These are phyloP conservation scores for Azorinus chamasolen DNA, from an alignment of 2,888 invertebrate species.

Conservation along the genomic window DNA sequence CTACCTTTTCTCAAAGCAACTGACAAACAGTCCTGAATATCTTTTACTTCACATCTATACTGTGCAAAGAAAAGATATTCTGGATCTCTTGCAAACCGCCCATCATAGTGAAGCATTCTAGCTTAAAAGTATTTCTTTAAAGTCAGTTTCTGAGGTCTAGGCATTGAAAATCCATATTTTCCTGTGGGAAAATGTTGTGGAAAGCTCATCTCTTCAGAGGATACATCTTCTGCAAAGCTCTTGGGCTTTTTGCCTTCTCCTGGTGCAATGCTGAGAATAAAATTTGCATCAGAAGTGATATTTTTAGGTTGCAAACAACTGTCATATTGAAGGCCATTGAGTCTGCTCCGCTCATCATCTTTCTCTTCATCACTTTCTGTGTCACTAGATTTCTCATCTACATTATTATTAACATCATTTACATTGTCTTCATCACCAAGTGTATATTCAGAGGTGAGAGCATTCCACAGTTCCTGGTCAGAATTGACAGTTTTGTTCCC, in stretches of 20 bases:
- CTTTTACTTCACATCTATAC: slow-evolving; percentile 52
- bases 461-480: slow-evolving; percentile 13
- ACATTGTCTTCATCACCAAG: background rate
- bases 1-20: slow-evolving; percentile 37
- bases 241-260: slow-evolving; percentile 50
- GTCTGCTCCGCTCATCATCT: slow-evolving; percentile 34
- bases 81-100: slow-evolving; percentile 48
- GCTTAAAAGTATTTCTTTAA: slow-evolving; percentile 47
- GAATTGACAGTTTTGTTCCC: slow-evolving; percentile 16
- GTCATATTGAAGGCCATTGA: slow-evolving; percentile 42
- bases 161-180: slow-evolving; percentile 26
- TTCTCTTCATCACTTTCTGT: background rate
- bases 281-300: slow-evolving; percentile 21
- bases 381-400: background rate
- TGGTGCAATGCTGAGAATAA: slow-evolving; percentile 32
- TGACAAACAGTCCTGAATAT: slow-evolving; percentile 35
- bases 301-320: slow-evolving; percentile 43
- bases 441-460: background rate
- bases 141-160: slow-evolving; percentile 19
- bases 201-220: slow-evolving; percentile 38
- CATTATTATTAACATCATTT: background rate
- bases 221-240: slow-evolving; percentile 20
- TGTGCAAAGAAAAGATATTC: slow-evolving; percentile 65
- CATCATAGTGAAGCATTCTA: slow-evolving; percentile 41
- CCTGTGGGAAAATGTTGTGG: slow-evolving; percentile 50